phyloP scores from a whole-genome alignment of 2,888 invertebrate species.

The Bedellia somnulentella region DNA sequence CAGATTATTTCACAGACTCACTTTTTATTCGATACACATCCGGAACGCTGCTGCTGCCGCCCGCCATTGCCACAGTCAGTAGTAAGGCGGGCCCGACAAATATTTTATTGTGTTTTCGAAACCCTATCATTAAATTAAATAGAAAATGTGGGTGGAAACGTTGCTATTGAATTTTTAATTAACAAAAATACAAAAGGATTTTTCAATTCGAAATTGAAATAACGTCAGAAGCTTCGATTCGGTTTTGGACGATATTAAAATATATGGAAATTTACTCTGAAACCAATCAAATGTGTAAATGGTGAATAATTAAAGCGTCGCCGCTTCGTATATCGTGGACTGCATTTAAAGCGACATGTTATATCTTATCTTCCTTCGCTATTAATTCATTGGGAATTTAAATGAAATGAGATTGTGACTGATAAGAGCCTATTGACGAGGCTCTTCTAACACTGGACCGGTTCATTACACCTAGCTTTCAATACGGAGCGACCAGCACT shows the following conservation, averaged over 20 bases:
- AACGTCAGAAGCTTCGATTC: too few relatives aligned
- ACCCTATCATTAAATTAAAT: slow-evolving; percentile 24
- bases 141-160: slow-evolving; percentile 10
- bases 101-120: slow-evolving; percentile 33
- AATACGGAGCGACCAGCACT: slow-evolving; percentile 25
- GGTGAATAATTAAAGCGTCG: too few relatives aligned
- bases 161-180: slow-evolving; percentile 8
- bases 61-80: too few relatives aligned
- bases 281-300: too few relatives aligned
- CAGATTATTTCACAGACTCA: slow-evolving; percentile 45
- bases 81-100: slow-evolving; percentile 41
- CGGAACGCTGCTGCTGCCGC: slow-evolving; percentile 42
- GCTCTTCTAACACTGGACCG: slow-evolving; percentile 34
- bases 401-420: slow-evolving; percentile 51
- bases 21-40: slow-evolving; percentile 45
- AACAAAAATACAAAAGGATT: slow-evolving; percentile 1
- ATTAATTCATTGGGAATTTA: slow-evolving; percentile 54
- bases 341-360: slow-evolving; percentile 38
- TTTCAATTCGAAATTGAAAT: too few relatives aligned
- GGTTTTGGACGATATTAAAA: background rate
- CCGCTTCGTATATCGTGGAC: slow-evolving; percentile 29
- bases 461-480: slow-evolving; percentile 38
- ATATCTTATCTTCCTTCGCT: slow-evolving; percentile 37
- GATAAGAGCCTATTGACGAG: slow-evolving; percentile 48
- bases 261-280: too few relatives aligned